phyloP scores from a whole-genome alignment of 2,113 vertebrate genomes.

The Lonchura striata region DNA sequence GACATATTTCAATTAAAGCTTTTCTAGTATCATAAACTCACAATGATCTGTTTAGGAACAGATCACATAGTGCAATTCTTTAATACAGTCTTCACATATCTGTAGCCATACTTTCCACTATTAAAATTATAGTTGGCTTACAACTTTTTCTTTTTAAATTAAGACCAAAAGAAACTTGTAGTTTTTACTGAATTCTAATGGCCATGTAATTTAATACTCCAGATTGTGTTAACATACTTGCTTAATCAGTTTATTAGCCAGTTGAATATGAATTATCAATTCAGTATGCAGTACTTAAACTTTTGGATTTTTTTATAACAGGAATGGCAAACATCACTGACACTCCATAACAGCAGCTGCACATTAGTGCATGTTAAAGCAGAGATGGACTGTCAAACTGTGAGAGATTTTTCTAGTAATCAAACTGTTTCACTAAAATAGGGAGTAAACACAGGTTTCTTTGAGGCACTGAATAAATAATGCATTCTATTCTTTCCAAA shows the following conservation, averaged over 20 bases:
- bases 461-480: background rate
- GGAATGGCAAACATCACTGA: background rate
- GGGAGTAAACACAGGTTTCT: background rate
- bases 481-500: background rate
- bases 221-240: background rate
- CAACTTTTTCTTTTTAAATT: background rate
- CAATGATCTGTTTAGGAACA: background rate
- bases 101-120: background rate
- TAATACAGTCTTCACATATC: background rate
- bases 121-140: background rate
- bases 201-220: background rate
- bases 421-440: background rate
- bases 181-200: background rate
- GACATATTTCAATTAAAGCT: background rate
- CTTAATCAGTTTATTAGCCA: background rate
- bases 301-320: background rate
- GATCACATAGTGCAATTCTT: background rate
- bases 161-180: background rate
- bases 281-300: background rate
- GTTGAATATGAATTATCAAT: background rate
- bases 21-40: background rate
- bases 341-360: background rate
- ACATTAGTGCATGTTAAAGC: background rate
- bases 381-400: background rate
- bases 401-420: background rate